A percentile compares a stretch with the other conserved stretches of the same genome.
Conservation (phyloP, 2,888 invertebrate species). For the Zaprionus bogoriensis region DNA sequence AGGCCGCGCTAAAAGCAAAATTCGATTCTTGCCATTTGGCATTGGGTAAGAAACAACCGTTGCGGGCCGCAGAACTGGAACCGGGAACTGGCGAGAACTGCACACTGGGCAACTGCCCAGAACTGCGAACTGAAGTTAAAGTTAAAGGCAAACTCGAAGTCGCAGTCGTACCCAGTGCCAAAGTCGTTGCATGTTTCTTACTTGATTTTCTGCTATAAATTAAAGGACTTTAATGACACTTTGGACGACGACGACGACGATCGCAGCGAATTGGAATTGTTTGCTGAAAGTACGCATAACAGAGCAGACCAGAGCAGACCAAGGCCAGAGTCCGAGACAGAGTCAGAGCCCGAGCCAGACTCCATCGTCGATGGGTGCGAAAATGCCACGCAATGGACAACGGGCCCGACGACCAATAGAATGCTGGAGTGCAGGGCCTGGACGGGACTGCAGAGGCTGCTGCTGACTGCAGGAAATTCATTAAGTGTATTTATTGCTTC, state of each 20-base stretch:
- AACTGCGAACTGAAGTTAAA: constrained; percentile 13
- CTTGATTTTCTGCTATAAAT: constrained; percentile 77
- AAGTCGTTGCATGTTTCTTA: constrained; percentile 77
- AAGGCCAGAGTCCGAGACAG: constrained; percentile 9
- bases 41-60: constrained; percentile 76
- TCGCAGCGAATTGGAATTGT: constrained; percentile 63
- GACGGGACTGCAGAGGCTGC: constrained; percentile 9
- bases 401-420: constrained; percentile 72
- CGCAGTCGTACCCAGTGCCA: constrained; percentile 49
- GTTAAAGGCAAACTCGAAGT: constrained; percentile 34
- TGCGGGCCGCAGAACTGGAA: constrained; percentile 35
- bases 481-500: constrained; percentile 79
- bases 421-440: constrained; percentile 43
- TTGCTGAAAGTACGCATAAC: constrained; percentile 60
- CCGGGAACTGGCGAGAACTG: constrained; percentile 12
- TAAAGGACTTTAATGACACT: constrained; percentile 78
- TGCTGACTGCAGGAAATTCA: constrained; percentile 77
- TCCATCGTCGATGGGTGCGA: constrained; percentile 60
- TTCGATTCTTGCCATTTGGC: constrained; percentile 75
- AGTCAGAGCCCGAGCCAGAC: constrained; percentile 13
- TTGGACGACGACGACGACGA: constrained; percentile 71
- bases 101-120: constrained; percentile 9
- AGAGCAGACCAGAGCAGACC: constrained; percentile 29
- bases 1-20: constrained; percentile 78
- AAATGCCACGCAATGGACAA: constrained; percentile 74